Conservation (phyloP, 2,888 invertebrate species). For the Andrena bucephala region DNA sequence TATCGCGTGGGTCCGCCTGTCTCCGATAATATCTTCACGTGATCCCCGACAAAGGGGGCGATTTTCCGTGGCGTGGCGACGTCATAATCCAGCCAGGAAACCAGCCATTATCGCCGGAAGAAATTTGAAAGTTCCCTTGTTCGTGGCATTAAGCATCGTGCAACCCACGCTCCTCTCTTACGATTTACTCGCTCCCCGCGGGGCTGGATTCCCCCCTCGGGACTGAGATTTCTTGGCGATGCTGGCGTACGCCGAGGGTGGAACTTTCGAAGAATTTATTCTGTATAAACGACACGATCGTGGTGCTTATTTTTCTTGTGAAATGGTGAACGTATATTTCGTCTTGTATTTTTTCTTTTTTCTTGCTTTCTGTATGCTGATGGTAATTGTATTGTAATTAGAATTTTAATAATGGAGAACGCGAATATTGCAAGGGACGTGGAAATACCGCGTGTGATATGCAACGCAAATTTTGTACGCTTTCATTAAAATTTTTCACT, state of each 20-base stretch:
- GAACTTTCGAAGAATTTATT: background rate
- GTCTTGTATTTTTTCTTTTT: background rate
- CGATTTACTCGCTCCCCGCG: conserved; percentile 31
- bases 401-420: too few relatives aligned
- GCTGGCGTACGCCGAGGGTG: background rate
- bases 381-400: too few relatives aligned
- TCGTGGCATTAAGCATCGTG: conserved; percentile 30
- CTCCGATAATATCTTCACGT: conserved; percentile 61
- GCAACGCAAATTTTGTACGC: background rate
- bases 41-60: conserved; percentile 15
- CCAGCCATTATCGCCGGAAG: conserved; percentile 66
- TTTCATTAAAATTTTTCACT: background rate
- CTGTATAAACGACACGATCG: background rate
- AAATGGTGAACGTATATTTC: background rate
- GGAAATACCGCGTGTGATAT: background rate
- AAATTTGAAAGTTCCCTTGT: conserved; percentile 52
- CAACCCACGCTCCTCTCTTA: conserved; percentile 20
- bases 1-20: conserved; percentile 50
- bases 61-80: conserved; percentile 60
- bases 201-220: conserved; percentile 23
- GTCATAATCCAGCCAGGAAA: conserved; percentile 65
- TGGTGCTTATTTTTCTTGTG: background rate
- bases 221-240: conserved; percentile 20
- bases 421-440: too few relatives aligned
- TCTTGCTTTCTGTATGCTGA: background rate